Evolutionary conservation across 2,797 vertebrate species (phyloP).

Genomic region (Tapera naevia): DNA sequence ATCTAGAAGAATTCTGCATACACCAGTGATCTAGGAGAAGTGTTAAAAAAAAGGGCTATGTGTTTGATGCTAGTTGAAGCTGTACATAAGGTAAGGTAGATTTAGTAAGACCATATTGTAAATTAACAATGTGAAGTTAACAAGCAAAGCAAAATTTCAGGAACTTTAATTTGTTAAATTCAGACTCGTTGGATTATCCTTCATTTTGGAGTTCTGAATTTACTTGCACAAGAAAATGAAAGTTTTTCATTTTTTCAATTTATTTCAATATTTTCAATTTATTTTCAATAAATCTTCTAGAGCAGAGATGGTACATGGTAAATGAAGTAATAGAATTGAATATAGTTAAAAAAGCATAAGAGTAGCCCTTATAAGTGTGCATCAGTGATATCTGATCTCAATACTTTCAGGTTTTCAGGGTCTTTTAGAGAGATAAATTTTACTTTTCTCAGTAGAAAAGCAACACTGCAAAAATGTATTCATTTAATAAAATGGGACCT

Average conservation of each 20-base stretch:
- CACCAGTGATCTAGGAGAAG: background rate
- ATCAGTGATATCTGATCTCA: background rate
- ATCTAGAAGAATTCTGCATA: background rate
- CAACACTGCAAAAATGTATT: background rate
- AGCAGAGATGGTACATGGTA: background rate
- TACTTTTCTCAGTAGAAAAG: background rate
- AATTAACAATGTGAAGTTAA: background rate
- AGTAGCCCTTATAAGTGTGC: background rate
- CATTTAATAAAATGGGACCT: background rate
- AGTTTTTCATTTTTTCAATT: too few relatives aligned
- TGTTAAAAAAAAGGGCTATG: background rate
- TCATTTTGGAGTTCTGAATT: background rate
- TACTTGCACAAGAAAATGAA: background rate
- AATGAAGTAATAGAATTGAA: background rate
- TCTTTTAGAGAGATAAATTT: background rate
- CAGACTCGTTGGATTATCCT: background rate
- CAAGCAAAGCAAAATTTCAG: background rate
- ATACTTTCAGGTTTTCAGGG: background rate
- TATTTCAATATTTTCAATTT: too few relatives aligned
- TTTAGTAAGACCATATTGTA: background rate
- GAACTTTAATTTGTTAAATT: background rate
- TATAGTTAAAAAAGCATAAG: background rate
- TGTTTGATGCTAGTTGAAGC: background rate
- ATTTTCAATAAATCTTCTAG: background rate
- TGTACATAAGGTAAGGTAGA: background rate